Evolutionary conservation across 2,797 vertebrate species (phyloP), one percentile per base, ranked within the genome.

Genomic region (Meda fulgida): DNA sequence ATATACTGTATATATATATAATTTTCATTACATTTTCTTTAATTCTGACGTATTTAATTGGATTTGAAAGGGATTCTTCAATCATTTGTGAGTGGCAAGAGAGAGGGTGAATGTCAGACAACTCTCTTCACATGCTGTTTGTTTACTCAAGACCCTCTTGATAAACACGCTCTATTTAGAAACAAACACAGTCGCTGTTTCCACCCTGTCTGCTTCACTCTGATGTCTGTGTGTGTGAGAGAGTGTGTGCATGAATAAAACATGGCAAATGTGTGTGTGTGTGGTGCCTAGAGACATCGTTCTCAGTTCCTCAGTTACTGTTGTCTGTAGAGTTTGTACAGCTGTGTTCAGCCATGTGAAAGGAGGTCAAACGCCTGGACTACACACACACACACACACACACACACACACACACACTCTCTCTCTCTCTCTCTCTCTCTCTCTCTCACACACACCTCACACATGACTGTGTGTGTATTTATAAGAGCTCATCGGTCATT

Each of bases 81-180:
- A 4, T 55, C 8, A 3, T 46, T 36, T 66, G 43, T 80, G 60
- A 48, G 36, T 51, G 78, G 26, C 4, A 7, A 31, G 38, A 46
- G 26, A 63, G 40, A 16, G 38, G 55, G 34, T 13, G 23, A 38
- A 38, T 75, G 72, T 19, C 4, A 26, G 16, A 26, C 18, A 14
- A 46, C 80, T 58, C 18, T 84, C 82, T 88, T 86, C 83, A 84
- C 87, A 82, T 88, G 82, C 84, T 88, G 86, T 90, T 90, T 90
- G 85, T 88, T 90, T 88, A 84, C 85, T 87, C 84, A 83, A 51
- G 63, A 86, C 78, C 53, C 71, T 86, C 80, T 82, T 66, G 40
- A 88, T 89, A 88, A 89, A 88, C 88, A 90, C 79, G 87, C 88
- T 86, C 86, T 90, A 90, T 90, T 90, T 89, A 90, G 89, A 90